Base-by-base conservation (phyloP, 2,113 vertebrate species). In the Anolis carolinensis region DNA sequence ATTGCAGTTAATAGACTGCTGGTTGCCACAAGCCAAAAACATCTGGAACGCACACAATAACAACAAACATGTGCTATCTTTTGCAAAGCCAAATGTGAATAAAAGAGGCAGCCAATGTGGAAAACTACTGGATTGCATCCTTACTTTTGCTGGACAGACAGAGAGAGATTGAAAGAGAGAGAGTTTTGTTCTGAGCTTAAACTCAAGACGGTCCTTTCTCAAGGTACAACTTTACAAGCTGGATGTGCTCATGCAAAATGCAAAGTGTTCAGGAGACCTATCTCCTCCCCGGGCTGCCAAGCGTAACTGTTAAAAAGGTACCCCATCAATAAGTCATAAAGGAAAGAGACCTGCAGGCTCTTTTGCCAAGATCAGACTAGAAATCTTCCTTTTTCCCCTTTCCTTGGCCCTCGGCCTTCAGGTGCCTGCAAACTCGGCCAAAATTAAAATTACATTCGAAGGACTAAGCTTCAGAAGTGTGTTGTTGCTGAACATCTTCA, bases 321-420 rank as follows among this genome's bases (percentile, higher is more conserved):
- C 52, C 4, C 2, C 34, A 86, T 81, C 59, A 80, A 83, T 89
- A 91, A 92, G 88, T 91, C 81, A 89, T 67, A 18, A 59, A 92
- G 86, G 48, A 88, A 87, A 82, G 87, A 89, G 90, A 89, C 63
- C n/a, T 62, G 39, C 63, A 48, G 3, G 48, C n/a, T 30, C 27
- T 1, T 83, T 92, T 91, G 90, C 91, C 86, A 89, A 90, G 76
- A 65, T 86, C 85, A 89, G n/a, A 62, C 13, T 25, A 32, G 62
- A 86, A 90, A 30, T 20, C 68, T 36, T 55, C 59, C 90, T 0
- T 84, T 91, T 88, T 32, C 27, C 48, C 36, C 71, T 36, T 86
- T 0, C 59, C 23, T n/a, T 76, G 48, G 62, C 87, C 88, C 23
- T n/a, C 50, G 48, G 62, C 87, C 88, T 86, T 55, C 84, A 92